Base-by-base conservation (phyloP, 1,140 invertebrate species). In the Trinorchestia longiramus region DNA sequence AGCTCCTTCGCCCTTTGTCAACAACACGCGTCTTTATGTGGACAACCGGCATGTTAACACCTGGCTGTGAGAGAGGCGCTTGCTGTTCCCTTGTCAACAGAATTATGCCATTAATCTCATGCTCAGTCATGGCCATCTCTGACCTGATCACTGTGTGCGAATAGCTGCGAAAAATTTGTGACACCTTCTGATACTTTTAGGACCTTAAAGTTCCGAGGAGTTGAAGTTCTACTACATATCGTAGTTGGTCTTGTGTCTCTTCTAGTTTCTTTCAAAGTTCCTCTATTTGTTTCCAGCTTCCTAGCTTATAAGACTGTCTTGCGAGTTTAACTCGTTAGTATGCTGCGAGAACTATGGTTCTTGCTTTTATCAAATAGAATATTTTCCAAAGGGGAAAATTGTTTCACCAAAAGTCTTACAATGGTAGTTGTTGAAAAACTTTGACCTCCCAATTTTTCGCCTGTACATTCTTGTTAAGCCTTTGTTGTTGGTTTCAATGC, bases 61-160 rank as follows among this genome's bases (percentile, higher is more conserved):
- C 43, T 94, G 92, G 43, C 40, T 94, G 92, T 94, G 43, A 94
- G 92, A 0, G 62, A 77, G 62, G 62, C 62, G 43, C 43, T 8
- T 45, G 44, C 43, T 94, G 92, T 47, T 94, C 36, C 36, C 92
- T n/a, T 45, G 92, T 94, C 92, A 94, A 94, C 92, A 94, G 40
- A 94, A 94, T 94, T 94, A 94, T 94, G 44, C 92, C 43, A 0
- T 45, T 40, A 47, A 47, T 94, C 92, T 44, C 92, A 94, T 94
- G 92, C 92, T 43, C 43, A 45, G 92, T 94, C 92, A 94, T 94
- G 92, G 11, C 44, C 44, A 43, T 44, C 90, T 43, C 92, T 23
- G 92, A n/a, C 43, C 43, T 43, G 41, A 45, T 94, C 92, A 45
- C 43, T 47, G 92, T 94, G 36, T n/a, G 92, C 43, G 44, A 94